These are phyloP conservation scores for Hycleus phaleratus DNA, from an alignment of 1,140 invertebrate species.

Conservation along the genomic window DNA sequence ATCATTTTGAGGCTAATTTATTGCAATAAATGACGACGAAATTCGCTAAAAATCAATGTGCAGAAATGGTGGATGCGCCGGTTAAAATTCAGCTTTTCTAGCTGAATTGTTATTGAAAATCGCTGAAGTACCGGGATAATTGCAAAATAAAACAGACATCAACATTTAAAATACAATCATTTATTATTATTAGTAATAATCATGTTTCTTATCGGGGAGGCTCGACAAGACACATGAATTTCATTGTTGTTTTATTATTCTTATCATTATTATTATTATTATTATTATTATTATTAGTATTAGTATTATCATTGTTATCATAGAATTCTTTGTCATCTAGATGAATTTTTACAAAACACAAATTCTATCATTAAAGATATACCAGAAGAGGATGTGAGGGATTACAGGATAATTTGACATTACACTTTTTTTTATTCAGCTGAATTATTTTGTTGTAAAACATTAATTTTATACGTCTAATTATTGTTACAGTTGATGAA, in stretches of 20 bases:
- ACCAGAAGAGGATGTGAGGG: constrained; percentile 1
- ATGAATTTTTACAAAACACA: constrained; percentile 4
- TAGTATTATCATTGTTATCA: constrained; percentile 6
- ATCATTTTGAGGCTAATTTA: too few relatives aligned
- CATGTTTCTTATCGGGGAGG: constrained; percentile 32
- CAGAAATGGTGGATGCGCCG: too few relatives aligned
- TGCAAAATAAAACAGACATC: not conserved
- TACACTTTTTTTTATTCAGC: too few relatives aligned
- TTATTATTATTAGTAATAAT: constrained; percentile 23
- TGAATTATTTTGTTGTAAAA: too few relatives aligned
- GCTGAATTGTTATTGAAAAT: too few relatives aligned
- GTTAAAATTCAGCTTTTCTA: too few relatives aligned
- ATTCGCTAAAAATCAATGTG: too few relatives aligned
- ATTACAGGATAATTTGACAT: constrained; percentile 1
- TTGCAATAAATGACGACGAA: too few relatives aligned
- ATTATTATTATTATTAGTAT: constrained; percentile 18
- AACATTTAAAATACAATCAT: constrained; percentile 30
- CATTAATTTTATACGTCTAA: not conserved
- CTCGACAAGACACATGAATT: constrained; percentile 32
- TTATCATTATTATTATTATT: constrained; percentile 27
- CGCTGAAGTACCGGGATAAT: too few relatives aligned
- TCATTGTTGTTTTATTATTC: constrained; percentile 23
- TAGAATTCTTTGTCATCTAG: constrained; percentile 6
- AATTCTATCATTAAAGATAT: constrained; percentile 2
- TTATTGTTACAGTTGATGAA: not conserved